Evolutionary conservation across 1,140 invertebrate genomes (phyloP), one percentile per base, ranked within the genome.

Genomic region (Drosophila eugracilis): DNA sequence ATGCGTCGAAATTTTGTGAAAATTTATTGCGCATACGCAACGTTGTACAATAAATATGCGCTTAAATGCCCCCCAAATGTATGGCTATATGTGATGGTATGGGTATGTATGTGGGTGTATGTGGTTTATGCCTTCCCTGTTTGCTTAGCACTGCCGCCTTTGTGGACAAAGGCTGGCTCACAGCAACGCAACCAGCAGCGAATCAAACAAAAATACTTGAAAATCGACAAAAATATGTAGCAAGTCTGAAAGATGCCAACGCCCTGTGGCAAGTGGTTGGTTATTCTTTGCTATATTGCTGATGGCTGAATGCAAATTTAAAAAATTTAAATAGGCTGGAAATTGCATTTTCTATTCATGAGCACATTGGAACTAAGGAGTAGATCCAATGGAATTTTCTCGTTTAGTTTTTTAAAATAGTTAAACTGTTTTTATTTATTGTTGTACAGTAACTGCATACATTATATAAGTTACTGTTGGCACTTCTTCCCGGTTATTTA

Each of bases 21-120:
- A 88, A 88, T 88, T 88, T 83, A 88, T 88, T 88, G 78, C 84
- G 83, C 71, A 88, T 88, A 78, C 84, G 83, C 83, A 74, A 62
- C 83, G 60, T 59, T 75, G 75, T 75, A 88, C 78, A 89, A 88
- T 88, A 88, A 88, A 88, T 86, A 86, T 83, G 60, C 78, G 78
- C 78, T 88, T 86, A 78, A 75, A 81, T 78, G 77, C 83, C 78
- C 58, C 47, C 37, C 32, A 86, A 57, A 57, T 60, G 30, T 71
- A 47, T 32, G 34, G 22, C 15, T 32, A 47, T 30, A 22, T 12
- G 26, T 14, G 17, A 7, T 30, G 34, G 28, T 41, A 37, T 12
- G 30, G 26, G 39, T 44, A 53, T 59, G 24, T 41, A 28, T 42
- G 26, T 54, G 28, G 30, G 22, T 39, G 36, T 54, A 48, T 59